Conservation (phyloP, 2,797 vertebrate species). For the Pseudochaenichthys georgianus region DNA sequence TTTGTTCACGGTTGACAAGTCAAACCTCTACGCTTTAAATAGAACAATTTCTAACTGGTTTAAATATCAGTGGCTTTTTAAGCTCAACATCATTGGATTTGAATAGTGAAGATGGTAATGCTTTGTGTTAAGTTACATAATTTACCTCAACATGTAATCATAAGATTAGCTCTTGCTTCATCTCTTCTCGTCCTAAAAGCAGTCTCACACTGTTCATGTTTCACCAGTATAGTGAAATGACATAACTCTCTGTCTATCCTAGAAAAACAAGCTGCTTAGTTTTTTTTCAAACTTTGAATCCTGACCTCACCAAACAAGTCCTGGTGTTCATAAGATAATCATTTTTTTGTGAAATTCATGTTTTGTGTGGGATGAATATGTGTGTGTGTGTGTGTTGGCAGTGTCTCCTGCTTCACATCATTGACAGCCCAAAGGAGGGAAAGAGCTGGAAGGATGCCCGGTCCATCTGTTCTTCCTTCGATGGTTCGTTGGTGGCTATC, state of each 20-base stretch:
- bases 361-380: constrained; percentile 28
- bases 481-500: constrained; percentile 88
- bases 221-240: constrained; percentile 1
- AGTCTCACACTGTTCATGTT: not conserved
- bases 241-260: not conserved
- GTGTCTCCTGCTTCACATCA: constrained; percentile 93
- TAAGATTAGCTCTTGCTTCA: not conserved
- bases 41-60: not conserved
- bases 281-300: not conserved
- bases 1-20: not conserved
- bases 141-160: not conserved
- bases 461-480: constrained; percentile 86
- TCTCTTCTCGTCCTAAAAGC: not conserved
- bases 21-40: not conserved
- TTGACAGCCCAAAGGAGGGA: constrained; percentile 82
- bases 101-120: not conserved
- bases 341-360: constrained; percentile 46
- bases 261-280: not conserved
- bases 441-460: constrained; percentile 90
- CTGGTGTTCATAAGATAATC: constrained; percentile 12
- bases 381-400: constrained; percentile 75
- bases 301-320: constrained; percentile 10
- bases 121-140: not conserved
- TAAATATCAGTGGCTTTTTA: not conserved
- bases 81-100: not conserved